Evolutionary conservation across 2,888 invertebrate species (phyloP).

Genomic region (Lamellibrachia columna): DNA sequence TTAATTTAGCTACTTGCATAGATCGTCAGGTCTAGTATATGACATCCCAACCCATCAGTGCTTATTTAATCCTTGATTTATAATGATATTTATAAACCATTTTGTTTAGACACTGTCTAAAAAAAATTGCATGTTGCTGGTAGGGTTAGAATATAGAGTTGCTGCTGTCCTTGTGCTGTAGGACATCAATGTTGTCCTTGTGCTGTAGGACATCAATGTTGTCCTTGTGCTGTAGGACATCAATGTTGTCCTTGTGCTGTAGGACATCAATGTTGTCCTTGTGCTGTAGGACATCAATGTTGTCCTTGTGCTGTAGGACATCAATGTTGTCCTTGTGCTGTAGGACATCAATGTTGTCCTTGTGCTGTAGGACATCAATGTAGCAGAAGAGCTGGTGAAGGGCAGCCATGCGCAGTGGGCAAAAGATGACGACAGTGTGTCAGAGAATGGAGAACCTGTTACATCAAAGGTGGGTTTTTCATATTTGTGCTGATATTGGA

Average conservation of each 20-base stretch:
- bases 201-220: background rate
- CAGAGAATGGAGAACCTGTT: background rate
- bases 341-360: background rate
- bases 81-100: background rate
- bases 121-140: background rate
- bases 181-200: too few species aligned
- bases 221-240: conserved; percentile 64
- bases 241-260: conserved; percentile 66
- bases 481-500: background rate
- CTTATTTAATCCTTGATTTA: background rate
- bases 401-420: conserved; percentile 70
- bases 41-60: background rate
- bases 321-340: too few species aligned
- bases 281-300: too few species aligned
- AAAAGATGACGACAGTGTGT: background rate
- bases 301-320: too few species aligned
- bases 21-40: too few species aligned
- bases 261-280: too few species aligned
- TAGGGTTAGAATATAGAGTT: background rate
- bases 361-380: conserved; percentile 69
- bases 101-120: background rate
- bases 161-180: background rate
- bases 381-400: conserved; percentile 73
- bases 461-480: background rate
- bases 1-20: too few species aligned